These are phyloP conservation scores for Acridotheres tristis DNA, from an alignment of 2,797 vertebrate genomes.

Conservation along the genomic window DNA sequence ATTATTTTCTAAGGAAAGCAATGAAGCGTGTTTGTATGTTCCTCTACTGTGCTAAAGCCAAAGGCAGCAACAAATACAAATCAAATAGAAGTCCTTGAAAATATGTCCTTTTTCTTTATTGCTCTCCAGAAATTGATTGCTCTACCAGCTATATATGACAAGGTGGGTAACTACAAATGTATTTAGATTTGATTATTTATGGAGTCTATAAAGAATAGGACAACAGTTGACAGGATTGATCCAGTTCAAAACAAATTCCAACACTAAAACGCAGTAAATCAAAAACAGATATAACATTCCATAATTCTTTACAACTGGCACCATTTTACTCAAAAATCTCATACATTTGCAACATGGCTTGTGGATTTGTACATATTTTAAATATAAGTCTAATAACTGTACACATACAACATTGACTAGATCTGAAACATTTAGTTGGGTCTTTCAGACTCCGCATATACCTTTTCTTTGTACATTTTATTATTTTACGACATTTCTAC, in stretches of 20 bases:
- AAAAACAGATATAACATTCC: background rate
- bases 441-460: background rate
- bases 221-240: background rate
- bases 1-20: conserved; percentile 15
- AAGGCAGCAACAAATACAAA: conserved; percentile 27
- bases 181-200: conserved; percentile 53
- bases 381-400: background rate
- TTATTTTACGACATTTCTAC: background rate
- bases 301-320: background rate
- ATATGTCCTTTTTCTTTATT: conserved; percentile 15
- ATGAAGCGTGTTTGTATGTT: background rate
- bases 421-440: background rate
- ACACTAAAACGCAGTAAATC: background rate
- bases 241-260: conserved; percentile 8
- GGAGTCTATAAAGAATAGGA: background rate
- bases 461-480: background rate
- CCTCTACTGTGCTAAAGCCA: background rate
- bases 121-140: conserved; percentile 2
- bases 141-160: background rate
- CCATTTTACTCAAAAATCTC: background rate
- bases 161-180: conserved; percentile 11
- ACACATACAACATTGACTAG: background rate
- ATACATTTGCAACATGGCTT: background rate
- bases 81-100: conserved; percentile 35
- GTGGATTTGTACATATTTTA: background rate